Conservation (phyloP, 2,888 invertebrate genomes). For the Nemotelus nigrinus region DNA sequence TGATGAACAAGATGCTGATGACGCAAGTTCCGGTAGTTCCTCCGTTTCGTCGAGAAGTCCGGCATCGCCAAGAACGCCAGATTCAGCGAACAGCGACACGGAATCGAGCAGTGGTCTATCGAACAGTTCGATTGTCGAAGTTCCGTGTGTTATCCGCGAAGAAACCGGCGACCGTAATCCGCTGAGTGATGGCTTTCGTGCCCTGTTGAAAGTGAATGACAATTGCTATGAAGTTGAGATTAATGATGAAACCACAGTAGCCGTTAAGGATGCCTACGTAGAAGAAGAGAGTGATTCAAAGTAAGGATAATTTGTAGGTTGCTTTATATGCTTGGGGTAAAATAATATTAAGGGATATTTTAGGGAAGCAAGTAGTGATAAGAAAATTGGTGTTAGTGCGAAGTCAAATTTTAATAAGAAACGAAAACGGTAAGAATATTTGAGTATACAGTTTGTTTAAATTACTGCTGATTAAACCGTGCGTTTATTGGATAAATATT, state of each 20-base stretch:
- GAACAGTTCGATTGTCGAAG: constrained; percentile 29
- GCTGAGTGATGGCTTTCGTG: constrained; percentile 25
- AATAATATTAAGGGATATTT: neutral
- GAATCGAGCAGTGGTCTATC: neutral
- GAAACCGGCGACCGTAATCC: neutral
- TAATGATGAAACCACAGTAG: neutral
- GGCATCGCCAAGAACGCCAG: neutral
- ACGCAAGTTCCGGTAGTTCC: neutral
- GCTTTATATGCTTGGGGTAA: neutral
- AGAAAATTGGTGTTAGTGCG: neutral
- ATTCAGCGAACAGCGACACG: neutral
- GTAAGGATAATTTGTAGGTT: neutral
- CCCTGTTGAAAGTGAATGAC: constrained; percentile 26
- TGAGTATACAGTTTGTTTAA: neutral
- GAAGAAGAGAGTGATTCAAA: constrained; percentile 4
- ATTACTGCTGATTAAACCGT: no score
- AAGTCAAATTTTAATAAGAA: neutral
- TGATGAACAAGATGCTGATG: neutral
- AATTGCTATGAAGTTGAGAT: constrained; percentile 33
- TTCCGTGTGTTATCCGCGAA: constrained; percentile 24
- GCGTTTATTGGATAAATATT: no score
- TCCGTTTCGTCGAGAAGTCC: neutral
- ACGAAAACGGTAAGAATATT: neutral
- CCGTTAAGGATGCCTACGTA: neutral
- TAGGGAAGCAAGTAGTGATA: neutral